phyloP scores from a whole-genome alignment of 2,797 vertebrate genomes.

The Pelochelys cantorii region DNA sequence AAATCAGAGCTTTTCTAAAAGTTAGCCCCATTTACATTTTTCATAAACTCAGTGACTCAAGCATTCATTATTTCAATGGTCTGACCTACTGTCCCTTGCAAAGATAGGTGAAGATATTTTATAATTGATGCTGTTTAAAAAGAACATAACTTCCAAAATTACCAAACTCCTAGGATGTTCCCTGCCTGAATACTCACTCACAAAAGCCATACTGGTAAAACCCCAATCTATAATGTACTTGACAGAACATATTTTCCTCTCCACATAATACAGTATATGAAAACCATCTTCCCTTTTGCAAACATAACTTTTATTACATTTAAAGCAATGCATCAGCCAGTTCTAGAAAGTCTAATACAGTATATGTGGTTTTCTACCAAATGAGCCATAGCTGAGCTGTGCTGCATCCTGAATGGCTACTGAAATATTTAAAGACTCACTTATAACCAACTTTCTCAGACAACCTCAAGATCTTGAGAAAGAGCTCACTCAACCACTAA shows the following conservation, averaged over 20 bases:
- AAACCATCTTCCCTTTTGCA: neutral
- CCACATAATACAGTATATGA: neutral
- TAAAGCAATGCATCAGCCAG: neutral
- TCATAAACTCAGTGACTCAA: neutral
- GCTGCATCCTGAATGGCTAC: accelerated
- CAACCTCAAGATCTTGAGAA: constrained; percentile 27
- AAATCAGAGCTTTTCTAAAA: neutral
- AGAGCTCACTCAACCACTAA: constrained; percentile 1
- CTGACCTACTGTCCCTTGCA: neutral
- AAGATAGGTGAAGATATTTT: neutral
- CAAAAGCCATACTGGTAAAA: neutral
- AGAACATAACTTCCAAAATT: accelerated
- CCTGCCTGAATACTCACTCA: neutral
- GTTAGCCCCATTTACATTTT: neutral
- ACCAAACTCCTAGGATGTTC: neutral
- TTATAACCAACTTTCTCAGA: neutral
- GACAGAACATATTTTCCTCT: neutral
- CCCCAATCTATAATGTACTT: neutral
- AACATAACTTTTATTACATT: neutral
- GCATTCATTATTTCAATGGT: neutral
- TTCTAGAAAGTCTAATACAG: neutral
- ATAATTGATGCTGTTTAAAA: neutral
- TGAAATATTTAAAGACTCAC: neutral
- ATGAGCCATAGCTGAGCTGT: neutral
- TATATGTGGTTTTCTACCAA: neutral